phyloP scores from a whole-genome alignment of 2,888 invertebrate genomes.

The Tryphoninae sp. region DNA sequence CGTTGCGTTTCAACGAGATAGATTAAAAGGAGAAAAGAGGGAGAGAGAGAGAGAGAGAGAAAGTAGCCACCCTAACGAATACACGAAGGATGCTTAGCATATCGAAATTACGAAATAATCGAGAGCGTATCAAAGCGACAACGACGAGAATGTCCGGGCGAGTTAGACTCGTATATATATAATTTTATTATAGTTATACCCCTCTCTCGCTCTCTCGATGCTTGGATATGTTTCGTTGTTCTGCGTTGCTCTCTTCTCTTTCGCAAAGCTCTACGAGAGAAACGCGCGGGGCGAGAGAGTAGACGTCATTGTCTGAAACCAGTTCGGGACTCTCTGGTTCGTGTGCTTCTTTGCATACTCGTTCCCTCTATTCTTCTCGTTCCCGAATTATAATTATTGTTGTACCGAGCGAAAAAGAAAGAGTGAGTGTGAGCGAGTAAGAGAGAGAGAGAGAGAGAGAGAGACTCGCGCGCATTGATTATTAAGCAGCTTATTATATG shows the following conservation, averaged over 20 bases:
- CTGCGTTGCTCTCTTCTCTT: constrained; percentile 33
- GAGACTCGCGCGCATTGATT: constrained; percentile 78
- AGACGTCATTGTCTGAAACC: constrained; percentile 80
- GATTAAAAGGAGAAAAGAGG: constrained; percentile 1
- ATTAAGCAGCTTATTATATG: constrained; percentile 78
- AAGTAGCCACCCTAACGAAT: constrained; percentile 49
- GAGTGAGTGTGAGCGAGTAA: not conserved
- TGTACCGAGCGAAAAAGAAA: constrained; percentile 39
- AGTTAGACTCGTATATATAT: constrained; percentile 57
- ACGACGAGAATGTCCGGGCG: constrained; percentile 28
- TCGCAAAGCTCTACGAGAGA: constrained; percentile 12
- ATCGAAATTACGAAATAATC: constrained; percentile 81
- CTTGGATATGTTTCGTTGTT: constrained; percentile 39
- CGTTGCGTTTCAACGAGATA: not conserved
- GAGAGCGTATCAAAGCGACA: constrained; percentile 77
- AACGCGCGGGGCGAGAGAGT: constrained; percentile 33
- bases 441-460: constrained; percentile 22
- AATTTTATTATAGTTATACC: constrained; percentile 67
- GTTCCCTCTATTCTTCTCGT: constrained; percentile 68
- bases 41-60: constrained; percentile 10
- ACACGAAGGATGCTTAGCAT: constrained; percentile 71
- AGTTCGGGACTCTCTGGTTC: constrained; percentile 74
- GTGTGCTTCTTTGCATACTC: constrained; percentile 77
- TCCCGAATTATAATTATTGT: constrained; percentile 79
- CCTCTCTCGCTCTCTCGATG: constrained; percentile 44